Percentiles rank a stretch among this genome's conserved stretches.
Evolutionary conservation across 2,888 invertebrate genomes (phyloP).

Genomic region (Temnothorax rugatulus): DNA sequence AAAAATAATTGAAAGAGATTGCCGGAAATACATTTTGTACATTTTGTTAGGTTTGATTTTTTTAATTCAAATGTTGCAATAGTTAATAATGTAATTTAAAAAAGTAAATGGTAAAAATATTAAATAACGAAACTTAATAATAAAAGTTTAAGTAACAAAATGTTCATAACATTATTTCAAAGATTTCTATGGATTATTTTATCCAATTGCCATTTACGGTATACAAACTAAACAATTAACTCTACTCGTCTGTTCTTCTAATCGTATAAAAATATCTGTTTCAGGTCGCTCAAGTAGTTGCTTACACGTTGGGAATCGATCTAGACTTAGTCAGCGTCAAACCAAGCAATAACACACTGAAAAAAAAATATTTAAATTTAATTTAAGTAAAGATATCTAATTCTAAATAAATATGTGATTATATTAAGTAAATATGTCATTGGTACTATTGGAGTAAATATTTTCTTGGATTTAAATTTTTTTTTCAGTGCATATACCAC

Average conservation of each 20-base stretch:
- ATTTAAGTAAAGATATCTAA: too few species aligned
- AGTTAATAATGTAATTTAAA: background rate
- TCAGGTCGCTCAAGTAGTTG: conserved; percentile 91
- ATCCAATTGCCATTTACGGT: background rate
- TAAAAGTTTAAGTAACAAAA: background rate
- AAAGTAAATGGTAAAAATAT: background rate
- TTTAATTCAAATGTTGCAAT: background rate
- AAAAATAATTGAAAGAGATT: too few species aligned
- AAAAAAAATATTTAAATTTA: too few species aligned
- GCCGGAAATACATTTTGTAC: too few species aligned
- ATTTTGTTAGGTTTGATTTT: background rate
- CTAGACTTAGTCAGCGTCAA: conserved; percentile 90
- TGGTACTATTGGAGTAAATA: too few species aligned
- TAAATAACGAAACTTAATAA: background rate
- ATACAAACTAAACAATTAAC: background rate
- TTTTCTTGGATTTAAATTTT: too few species aligned
- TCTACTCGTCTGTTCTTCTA: background rate
- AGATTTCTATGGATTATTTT: background rate
- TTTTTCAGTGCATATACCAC: conserved; percentile 88
- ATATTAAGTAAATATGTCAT: too few species aligned
- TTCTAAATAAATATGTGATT: too few species aligned
- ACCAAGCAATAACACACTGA: conserved; percentile 89
- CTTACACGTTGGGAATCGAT: conserved; percentile 90
- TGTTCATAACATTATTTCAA: background rate
- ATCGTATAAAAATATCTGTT: background rate